Percentiles rank a stretch among this genome's conserved stretches.
These are phyloP conservation scores for Leptatherina wallacei DNA, from an alignment of 2,797 vertebrate genomes.

Conservation along the genomic window DNA sequence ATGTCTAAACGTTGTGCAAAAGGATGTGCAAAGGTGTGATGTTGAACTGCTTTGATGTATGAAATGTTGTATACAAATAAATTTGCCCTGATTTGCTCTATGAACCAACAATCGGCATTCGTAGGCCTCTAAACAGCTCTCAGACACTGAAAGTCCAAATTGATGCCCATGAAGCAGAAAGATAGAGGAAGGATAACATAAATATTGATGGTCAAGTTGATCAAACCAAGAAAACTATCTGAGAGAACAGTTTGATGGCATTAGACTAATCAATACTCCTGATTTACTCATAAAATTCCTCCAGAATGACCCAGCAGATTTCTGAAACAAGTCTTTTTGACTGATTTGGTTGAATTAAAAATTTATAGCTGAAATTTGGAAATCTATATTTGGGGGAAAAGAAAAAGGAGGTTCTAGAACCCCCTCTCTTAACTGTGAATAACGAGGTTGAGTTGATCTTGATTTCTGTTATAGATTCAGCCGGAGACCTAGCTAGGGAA, in stretches of 20 bases:
- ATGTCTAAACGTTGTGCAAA: too few species aligned
- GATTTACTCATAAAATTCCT: not conserved
- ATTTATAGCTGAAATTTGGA: not conserved
- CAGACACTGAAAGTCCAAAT: not conserved
- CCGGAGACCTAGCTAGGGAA: not conserved
- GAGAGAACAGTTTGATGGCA: too few species aligned
- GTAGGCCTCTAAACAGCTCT: not conserved
- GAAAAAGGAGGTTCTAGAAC: not conserved
- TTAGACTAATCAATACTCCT: not conserved
- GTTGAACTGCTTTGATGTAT: too few species aligned
- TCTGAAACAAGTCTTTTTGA: not conserved
- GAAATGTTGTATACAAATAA: too few species aligned
- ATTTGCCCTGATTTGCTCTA: too few species aligned
- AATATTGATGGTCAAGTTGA: not conserved
- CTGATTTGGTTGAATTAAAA: not conserved
- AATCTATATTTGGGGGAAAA: too few species aligned
- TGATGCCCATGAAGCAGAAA: not conserved
- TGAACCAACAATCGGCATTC: not conserved
- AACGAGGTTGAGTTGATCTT: not conserved
- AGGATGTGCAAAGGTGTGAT: too few species aligned
- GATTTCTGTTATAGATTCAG: not conserved
- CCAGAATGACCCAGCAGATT: not conserved
- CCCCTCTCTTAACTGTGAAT: not conserved
- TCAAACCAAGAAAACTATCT: not conserved
- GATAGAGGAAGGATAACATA: not conserved